These are phyloP conservation scores for Nephrotoma flavescens DNA, from an alignment of 2,888 invertebrate genomes.

Conservation along the genomic window DNA sequence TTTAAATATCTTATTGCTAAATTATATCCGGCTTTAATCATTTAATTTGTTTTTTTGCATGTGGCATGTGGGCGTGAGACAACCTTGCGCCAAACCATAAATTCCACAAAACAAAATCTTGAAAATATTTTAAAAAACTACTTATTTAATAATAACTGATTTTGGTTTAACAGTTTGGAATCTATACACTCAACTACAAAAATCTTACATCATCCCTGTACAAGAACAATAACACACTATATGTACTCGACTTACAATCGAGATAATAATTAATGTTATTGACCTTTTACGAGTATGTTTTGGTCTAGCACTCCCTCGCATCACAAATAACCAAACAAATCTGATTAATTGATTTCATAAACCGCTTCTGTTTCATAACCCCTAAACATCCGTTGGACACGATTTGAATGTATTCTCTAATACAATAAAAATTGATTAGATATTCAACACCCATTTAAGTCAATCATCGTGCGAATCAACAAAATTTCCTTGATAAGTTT, in stretches of 20 bases:
- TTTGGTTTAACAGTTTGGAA: no score
- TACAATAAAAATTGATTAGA: background rate
- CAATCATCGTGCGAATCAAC: background rate
- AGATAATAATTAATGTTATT: background rate
- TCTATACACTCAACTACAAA: background rate
- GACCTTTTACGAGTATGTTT: background rate
- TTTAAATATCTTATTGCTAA: no score
- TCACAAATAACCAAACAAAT: background rate
- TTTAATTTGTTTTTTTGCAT: background rate
- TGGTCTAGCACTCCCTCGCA: background rate
- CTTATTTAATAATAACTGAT: no score
- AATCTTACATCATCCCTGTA: background rate
- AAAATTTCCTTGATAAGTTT: background rate
- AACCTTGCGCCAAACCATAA: background rate
- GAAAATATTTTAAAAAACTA: no score
- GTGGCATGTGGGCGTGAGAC: background rate
- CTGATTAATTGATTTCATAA: background rate
- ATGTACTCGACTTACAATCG: background rate
- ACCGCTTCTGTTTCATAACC: background rate
- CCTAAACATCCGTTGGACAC: background rate
- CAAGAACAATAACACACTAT: background rate
- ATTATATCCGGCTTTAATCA: no score
- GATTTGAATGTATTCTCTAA: background rate
- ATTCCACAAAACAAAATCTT: no score
- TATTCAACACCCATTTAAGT: background rate